Evolutionary conservation across 2,888 invertebrate species (phyloP).

Genomic region (Syrphus vitripennis): DNA sequence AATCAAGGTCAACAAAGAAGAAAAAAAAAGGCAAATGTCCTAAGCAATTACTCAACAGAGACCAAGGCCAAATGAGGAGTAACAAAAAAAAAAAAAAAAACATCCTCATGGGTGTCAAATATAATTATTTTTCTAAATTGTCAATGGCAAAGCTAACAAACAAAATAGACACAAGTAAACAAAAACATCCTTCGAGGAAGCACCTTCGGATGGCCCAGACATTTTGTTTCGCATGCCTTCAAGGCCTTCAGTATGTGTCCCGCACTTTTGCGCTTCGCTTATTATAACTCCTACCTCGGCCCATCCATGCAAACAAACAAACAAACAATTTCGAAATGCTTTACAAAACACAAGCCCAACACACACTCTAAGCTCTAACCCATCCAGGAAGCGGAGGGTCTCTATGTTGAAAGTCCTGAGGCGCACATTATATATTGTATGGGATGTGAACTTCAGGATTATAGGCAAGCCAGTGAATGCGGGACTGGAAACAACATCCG

Average conservation of each 20-base stretch:
- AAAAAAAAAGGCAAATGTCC: not conserved
- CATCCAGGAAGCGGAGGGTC: not conserved
- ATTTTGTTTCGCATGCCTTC: not conserved
- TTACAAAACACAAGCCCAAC: not conserved
- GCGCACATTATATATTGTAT: not conserved
- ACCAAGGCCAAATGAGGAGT: not conserved
- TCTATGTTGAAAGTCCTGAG: not conserved
- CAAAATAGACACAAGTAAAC: slow-evolving; percentile 35
- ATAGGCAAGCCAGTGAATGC: not conserved
- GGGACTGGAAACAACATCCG: slow-evolving; percentile 2
- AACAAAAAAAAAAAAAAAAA: not conserved
- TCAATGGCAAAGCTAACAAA: slow-evolving; percentile 34
- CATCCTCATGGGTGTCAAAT: slow-evolving; percentile 5
- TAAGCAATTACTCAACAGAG: not conserved
- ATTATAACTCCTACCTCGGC: no score
- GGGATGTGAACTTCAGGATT: not conserved
- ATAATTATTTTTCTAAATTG: slow-evolving; percentile 40
- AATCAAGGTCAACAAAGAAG: not conserved
- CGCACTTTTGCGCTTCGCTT: not conserved
- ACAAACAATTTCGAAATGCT: not conserved
- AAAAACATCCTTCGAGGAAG: slow-evolving; percentile 34
- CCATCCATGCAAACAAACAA: not conserved
- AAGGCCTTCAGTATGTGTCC: slow-evolving; percentile 9
- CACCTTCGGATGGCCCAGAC: slow-evolving; percentile 3
- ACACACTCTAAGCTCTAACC: not conserved